Percentiles rank a stretch among this genome's conserved stretches.
phyloP scores from a whole-genome alignment of 2,888 invertebrate species.

The Automeris io region DNA sequence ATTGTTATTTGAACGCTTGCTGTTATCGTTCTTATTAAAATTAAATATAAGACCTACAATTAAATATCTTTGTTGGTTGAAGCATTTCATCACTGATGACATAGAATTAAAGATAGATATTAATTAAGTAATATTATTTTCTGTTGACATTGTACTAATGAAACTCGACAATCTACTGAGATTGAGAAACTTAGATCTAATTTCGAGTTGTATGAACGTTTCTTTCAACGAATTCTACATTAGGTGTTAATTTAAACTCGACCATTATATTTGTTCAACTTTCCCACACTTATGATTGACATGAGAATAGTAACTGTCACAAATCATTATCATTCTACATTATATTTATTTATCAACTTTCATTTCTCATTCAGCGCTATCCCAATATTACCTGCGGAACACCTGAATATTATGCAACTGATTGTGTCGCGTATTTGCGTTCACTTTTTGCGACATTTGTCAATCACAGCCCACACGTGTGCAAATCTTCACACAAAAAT shows the following conservation, averaged over 20 bases:
- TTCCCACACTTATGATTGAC: constrained; percentile 41
- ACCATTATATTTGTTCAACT: constrained; percentile 20
- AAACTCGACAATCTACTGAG: too few species aligned
- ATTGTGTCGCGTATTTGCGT: constrained; percentile 18
- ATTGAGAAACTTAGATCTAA: too few species aligned
- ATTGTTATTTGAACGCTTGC: too few species aligned
- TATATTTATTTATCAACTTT: constrained; percentile 23
- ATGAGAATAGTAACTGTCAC: constrained; percentile 29
- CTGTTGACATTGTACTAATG: too few species aligned
- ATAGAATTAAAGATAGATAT: too few species aligned
- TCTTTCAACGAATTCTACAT: constrained; percentile 16
- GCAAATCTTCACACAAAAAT: constrained; percentile 31
- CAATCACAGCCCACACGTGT: constrained; percentile 67
- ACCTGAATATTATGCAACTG: constrained; percentile 4
- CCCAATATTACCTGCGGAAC: constrained; percentile 19
- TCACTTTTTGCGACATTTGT: constrained; percentile 23
- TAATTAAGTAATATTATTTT: too few species aligned
- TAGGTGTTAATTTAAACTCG: constrained; percentile 17
- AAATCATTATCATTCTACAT: constrained; percentile 10
- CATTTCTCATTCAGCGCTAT: constrained; percentile 18
- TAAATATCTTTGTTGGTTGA: too few species aligned
- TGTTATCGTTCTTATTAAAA: too few species aligned
- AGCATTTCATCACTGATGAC: too few species aligned
- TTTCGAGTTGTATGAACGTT: constrained; percentile 17
- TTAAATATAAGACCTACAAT: too few species aligned